Percentiles rank a stretch among this genome's conserved stretches.
Conservation (phyloP, 2,113 vertebrate species). For the Brienomyrus longianalis region DNA sequence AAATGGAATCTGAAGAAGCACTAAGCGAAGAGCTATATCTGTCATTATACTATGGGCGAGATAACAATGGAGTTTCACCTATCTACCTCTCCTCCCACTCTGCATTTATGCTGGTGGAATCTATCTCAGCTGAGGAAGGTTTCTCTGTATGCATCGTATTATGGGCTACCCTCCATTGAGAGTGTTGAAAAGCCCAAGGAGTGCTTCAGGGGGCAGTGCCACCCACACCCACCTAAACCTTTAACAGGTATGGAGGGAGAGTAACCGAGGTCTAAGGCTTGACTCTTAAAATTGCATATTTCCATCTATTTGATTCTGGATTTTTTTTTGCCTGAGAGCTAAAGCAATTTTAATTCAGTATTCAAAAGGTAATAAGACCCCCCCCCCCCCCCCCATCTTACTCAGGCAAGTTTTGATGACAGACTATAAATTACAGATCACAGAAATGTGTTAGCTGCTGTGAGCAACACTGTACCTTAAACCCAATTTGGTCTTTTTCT, state of each 20-base stretch:
- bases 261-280: neutral
- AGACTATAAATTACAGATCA: slow-evolving; percentile 20
- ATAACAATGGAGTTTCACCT: neutral
- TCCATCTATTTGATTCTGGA: neutral
- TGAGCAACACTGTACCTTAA: neutral
- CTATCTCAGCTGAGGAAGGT: slow-evolving; percentile 46
- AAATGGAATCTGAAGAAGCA: neutral
- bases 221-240: slow-evolving; percentile 44
- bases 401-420: neutral
- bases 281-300: neutral
- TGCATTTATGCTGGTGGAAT: slow-evolving; percentile 56
- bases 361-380: neutral
- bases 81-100: neutral
- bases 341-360: neutral
- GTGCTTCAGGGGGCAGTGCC: slow-evolving; percentile 52
- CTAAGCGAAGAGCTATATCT: neutral
- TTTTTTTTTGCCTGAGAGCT: neutral
- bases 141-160: slow-evolving; percentile 64
- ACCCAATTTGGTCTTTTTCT: neutral
- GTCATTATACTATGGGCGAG: neutral
- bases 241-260: slow-evolving; percentile 53
- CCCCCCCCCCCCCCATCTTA: neutral
- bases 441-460: neutral
- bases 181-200: slow-evolving; percentile 52
- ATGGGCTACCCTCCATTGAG: slow-evolving; percentile 42